Evolutionary conservation across 2,797 vertebrate species (phyloP), one percentile per base, ranked within the genome.

Genomic region (Lophura swinhoii): DNA sequence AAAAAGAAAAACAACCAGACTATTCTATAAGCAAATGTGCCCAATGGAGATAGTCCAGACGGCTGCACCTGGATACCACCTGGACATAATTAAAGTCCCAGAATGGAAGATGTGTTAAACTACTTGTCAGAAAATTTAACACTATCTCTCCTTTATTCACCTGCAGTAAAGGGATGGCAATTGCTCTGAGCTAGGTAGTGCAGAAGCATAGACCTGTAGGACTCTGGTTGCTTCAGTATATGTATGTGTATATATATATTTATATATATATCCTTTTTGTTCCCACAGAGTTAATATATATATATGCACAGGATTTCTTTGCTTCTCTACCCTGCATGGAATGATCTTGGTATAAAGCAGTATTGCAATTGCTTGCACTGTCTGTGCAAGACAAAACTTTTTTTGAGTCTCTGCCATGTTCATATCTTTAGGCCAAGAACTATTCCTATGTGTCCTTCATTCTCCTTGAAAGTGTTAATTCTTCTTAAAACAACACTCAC

Each of bases 21-120:
- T 58, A 62, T 91, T 88, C 94, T 69, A 75, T 79, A 79, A 93
- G 69, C 62, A 96, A 97, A 95, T 85, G 95, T 97, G 84, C 94
- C 96, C 94, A 91, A 84, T 91, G 96, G 96, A 97, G 77, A 93
- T 91, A 87, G 92, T 82, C 69, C 84, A 88, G 93, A 90, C 79
- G 88, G 91, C 82, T 90, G 96, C 97, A 97, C 95, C 96, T 97
- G 97, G 95, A 94, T 92, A 92, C 97, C 97, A 97, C 96, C 97
- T 97, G 97, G 96, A 95, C 91, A 94, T 96, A 96, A 97, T 97
- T 97, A 82, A 74, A 49, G 88, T 96, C 89, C 92, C 84, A 95
- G 93, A 91, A 91, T 84, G 93, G 93, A 94, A 94, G 93, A 96
- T 87, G 86, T 83, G 84, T 94, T 95, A 92, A 96, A 97, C 87